These are phyloP conservation scores for Muscidifurax raptorellus DNA, from an alignment of 1,140 invertebrate genomes.

Conservation along the genomic window DNA sequence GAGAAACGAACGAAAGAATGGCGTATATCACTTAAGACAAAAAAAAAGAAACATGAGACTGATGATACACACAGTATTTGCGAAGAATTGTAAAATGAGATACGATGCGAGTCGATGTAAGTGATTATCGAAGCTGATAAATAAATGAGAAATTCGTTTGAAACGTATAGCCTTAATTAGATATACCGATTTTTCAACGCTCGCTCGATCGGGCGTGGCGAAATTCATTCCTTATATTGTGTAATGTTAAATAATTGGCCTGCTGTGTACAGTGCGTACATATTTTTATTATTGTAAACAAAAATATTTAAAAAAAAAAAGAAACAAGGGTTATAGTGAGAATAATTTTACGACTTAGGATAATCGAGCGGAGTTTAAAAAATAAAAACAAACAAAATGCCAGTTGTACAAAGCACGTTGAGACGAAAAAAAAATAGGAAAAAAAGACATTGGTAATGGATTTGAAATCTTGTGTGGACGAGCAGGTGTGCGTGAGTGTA, in stretches of 20 bases:
- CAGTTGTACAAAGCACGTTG: constrained; percentile 70
- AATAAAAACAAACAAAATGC: constrained; percentile 65
- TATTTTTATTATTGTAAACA: not conserved
- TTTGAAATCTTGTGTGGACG: constrained; percentile 15
- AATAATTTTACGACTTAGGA: constrained; percentile 73
- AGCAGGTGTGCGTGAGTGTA: constrained; percentile 42
- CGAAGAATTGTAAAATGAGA: constrained; percentile 64
- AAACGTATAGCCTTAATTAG: constrained; percentile 72
- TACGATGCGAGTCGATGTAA: constrained; percentile 27
- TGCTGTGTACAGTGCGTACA: constrained; percentile 53
- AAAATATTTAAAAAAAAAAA: constrained; percentile 24
- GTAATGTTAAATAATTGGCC: constrained; percentile 67
- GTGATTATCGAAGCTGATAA: not conserved
- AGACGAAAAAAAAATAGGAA: constrained; percentile 11
- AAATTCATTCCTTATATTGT: constrained; percentile 60
- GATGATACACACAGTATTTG: constrained; percentile 74
- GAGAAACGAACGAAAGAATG: constrained; percentile 13
- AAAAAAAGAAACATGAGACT: constrained; percentile 70
- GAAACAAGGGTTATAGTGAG: constrained; percentile 67
- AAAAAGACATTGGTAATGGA: constrained; percentile 12
- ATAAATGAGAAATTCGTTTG: constrained; percentile 55
- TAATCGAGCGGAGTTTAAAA: constrained; percentile 59
- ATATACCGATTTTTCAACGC: constrained; percentile 59
- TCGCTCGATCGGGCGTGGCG: constrained; percentile 41
- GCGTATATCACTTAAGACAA: constrained; percentile 43